Evolutionary conservation across 2,888 invertebrate genomes (phyloP), one percentile per base, ranked within the genome.

Genomic region (Megalurothrips usitatus): DNA sequence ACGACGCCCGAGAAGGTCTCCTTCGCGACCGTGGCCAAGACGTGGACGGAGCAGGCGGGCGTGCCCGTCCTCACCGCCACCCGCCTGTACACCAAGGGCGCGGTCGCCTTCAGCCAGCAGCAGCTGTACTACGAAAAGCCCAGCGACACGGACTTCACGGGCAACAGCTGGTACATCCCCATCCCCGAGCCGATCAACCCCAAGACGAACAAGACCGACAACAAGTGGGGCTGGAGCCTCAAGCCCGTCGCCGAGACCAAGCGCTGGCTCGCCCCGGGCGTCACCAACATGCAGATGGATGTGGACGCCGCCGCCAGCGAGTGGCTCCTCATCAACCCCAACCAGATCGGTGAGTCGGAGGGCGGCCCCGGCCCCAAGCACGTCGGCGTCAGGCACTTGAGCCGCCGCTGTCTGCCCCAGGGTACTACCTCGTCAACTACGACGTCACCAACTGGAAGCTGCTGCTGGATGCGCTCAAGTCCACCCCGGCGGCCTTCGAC

Each of bases 341-440:
- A 9, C 11, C 68, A 75, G 26, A 75, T 75, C 68, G 68, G 68
- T 75, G 26, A 75, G 68, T n/a, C n/a, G n/a, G n/a, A n/a, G n/a
- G n/a, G n/a, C n/a, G n/a, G n/a, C n/a, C n/a, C n/a, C n/a, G n/a
- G n/a, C n/a, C 2, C 8, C 52, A 52, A 52, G 52, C 8, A 11
- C 52, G 52, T 14, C 52, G 52, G 17, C 11, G 52, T 11, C 58
- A 58, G 19, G 52, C 68, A 23, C 23, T 23, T 63, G 63, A 63
- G 23, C 23, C 52, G 52, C 6, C 12, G 68, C 23, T 75, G 26
- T 23, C 26, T 75, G 68, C 8, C 68, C 23, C 68, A 91, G 93
- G 92, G 83, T 93, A 88, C 85, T 93, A 92, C 84, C 88, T 92
- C 84, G 92, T 93, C 0, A 91, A 92, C 85, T 94, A 94, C 83